Evolutionary conservation across 2,113 vertebrate genomes (phyloP), one percentile per base, ranked within the genome.

Genomic region (Cebidichthys violaceus): DNA sequence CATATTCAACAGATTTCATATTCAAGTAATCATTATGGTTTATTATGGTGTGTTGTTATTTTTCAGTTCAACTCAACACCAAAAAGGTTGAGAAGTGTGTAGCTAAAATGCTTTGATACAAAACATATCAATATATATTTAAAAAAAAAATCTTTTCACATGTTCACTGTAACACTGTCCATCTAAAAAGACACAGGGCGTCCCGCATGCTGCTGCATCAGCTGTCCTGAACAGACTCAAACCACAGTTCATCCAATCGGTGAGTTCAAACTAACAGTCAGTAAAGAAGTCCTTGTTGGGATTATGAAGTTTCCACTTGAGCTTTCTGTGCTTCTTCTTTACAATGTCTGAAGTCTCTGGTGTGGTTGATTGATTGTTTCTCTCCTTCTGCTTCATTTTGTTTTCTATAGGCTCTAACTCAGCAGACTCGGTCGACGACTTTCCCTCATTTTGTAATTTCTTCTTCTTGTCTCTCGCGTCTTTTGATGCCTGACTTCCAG

Each of bases 301-400:
- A 76, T 83, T 66, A 27, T 29, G 2, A 70, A 89, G 89, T n/a
- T 2, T 79, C 35, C 31, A 73, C 35, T 70, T 90, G 18, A 13
- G 7, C 7, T 60, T 85, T 10, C 0, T 27, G 1, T 15, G 29
- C 24, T 71, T 67, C 0, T 45, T 88, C 20, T 62, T 62, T 17
- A 5, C 13, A 8, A 8, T 15, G 15, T 20, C 43, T 47, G 41
- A 57, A 9, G 31, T 35, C 4, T 82, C 22, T 24, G 79, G 4
- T 14, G 39, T 29, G 2, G 45, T 14, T 9, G 18, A 20, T 0
- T 9, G 20, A 45, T 24, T 0, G 1, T 24, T 72, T 47, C 0
- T 79, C 0, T 82, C 24, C 8, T 54, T 50, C 4, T 50, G 22
- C 4, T 41, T 50, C 14, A n/a, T 64, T 29, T 47, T 69, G 4